These are phyloP conservation scores for Hozukius guyotensis DNA, from an alignment of 2,797 vertebrate species.

Conservation along the genomic window DNA sequence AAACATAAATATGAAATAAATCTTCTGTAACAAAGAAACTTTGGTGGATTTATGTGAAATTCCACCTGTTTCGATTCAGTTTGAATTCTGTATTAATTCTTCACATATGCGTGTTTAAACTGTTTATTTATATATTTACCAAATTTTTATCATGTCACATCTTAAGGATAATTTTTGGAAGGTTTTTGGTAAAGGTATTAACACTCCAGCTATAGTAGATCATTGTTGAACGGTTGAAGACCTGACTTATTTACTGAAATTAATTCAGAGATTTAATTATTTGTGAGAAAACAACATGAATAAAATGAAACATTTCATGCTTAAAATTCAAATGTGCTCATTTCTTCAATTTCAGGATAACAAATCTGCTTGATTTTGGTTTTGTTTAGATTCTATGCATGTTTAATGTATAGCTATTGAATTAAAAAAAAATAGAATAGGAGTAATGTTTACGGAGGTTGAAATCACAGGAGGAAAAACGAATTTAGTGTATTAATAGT, in stretches of 20 bases:
- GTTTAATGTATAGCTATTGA: neutral
- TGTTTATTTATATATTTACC: neutral
- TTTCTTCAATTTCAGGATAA: slow-evolving; percentile 36
- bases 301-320: slow-evolving; percentile 46
- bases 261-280: slow-evolving; percentile 51
- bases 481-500: neutral
- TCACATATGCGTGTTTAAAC: neutral
- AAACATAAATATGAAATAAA: slow-evolving; percentile 13
- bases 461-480: neutral
- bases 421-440: slow-evolving; percentile 3
- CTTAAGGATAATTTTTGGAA: slow-evolving; percentile 19
- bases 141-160: neutral
- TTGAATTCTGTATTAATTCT: slow-evolving; percentile 9
- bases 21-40: slow-evolving; percentile 19
- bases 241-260: neutral
- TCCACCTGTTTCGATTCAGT: slow-evolving; percentile 5
- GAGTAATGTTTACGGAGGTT: neutral
- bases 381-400: slow-evolving; percentile 31
- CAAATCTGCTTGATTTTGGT: slow-evolving; percentile 25
- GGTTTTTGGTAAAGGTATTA: slow-evolving; percentile 18
- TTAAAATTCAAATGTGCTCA: slow-evolving; percentile 50
- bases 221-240: slow-evolving; percentile 1
- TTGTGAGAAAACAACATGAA: slow-evolving; percentile 25
- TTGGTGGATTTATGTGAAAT: slow-evolving; percentile 25
- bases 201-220: neutral